A percentile compares a stretch with the other conserved stretches of the same genome.
These are phyloP conservation scores for Antheraea assamensis DNA, from an alignment of 2,888 invertebrate species.

Conservation along the genomic window DNA sequence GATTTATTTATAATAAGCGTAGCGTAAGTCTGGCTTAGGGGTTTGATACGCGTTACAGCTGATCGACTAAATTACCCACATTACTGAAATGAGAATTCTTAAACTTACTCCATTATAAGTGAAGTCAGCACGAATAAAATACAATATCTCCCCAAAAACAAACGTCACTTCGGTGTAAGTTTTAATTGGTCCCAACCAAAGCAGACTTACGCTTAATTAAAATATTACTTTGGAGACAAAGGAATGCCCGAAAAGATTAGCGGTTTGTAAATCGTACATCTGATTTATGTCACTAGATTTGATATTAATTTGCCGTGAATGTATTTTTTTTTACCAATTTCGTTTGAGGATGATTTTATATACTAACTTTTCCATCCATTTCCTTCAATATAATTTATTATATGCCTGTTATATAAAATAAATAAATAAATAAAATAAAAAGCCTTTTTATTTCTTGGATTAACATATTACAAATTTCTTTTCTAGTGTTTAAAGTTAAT, in stretches of 20 bases:
- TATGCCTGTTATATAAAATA: too few species aligned
- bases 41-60: background rate
- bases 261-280: slow-evolving; percentile 34
- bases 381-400: too few species aligned
- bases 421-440: too few species aligned
- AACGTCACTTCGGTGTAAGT: slow-evolving; percentile 60
- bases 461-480: too few species aligned
- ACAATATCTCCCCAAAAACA: slow-evolving; percentile 66
- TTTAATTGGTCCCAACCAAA: slow-evolving; percentile 62
- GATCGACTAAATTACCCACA: background rate
- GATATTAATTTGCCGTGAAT: background rate
- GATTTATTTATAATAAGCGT: too few species aligned
- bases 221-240: slow-evolving; percentile 70
- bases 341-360: background rate
- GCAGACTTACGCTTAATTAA: slow-evolving; percentile 62
- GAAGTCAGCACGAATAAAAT: slow-evolving; percentile 22
- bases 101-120: slow-evolving; percentile 7
- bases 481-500: too few species aligned
- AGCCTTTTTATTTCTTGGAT: too few species aligned
- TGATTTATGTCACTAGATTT: background rate
- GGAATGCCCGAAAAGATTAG: slow-evolving; percentile 63
- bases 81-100: background rate
- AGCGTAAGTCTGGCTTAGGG: too few species aligned
- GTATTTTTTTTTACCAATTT: background rate
- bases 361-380: too few species aligned